Evolutionary conservation across 2,113 vertebrate species (phyloP).

Genomic region (Anser cygnoides): DNA sequence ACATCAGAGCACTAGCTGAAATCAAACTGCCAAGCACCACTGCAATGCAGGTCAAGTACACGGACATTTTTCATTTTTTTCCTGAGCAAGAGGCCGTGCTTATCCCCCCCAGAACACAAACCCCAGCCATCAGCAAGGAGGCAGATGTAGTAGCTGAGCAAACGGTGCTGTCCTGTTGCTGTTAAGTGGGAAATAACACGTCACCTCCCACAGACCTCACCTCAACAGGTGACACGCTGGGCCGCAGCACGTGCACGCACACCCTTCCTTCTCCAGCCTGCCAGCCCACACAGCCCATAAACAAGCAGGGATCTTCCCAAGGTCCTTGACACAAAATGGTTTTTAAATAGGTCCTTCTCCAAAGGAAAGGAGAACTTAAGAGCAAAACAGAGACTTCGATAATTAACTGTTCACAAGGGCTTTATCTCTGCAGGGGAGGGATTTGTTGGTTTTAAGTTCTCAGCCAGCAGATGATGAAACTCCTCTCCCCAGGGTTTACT

Average conservation of each 20-base stretch:
- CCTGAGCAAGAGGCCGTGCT: not conserved
- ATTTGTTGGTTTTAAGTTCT: slow-evolving; percentile 46
- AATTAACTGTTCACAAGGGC: slow-evolving; percentile 42
- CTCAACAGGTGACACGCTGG: not conserved
- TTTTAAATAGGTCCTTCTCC: not conserved
- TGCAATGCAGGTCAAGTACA: not conserved
- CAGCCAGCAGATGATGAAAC: slow-evolving; percentile 47
- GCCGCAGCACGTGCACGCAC: not conserved
- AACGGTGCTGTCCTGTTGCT: not conserved
- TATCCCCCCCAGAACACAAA: fast-evolving
- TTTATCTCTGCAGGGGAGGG: slow-evolving; percentile 16
- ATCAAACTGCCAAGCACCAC: not conserved
- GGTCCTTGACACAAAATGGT: not conserved
- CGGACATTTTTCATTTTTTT: not conserved
- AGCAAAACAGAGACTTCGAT: slow-evolving; percentile 27
- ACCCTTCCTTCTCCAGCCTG: fast-evolving
- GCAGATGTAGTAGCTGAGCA: not conserved
- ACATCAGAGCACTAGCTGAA: not conserved
- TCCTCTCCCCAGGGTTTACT: not conserved
- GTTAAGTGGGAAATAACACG: not conserved
- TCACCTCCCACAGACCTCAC: not conserved
- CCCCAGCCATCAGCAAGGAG: not conserved
- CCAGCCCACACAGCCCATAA: not conserved
- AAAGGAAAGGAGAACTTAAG: not conserved
- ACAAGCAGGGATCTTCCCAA: not conserved